Percentiles rank a stretch among this genome's conserved stretches.
These are phyloP conservation scores for Setipinna tenuifilis DNA, from an alignment of 2,797 vertebrate species.

Conservation along the genomic window DNA sequence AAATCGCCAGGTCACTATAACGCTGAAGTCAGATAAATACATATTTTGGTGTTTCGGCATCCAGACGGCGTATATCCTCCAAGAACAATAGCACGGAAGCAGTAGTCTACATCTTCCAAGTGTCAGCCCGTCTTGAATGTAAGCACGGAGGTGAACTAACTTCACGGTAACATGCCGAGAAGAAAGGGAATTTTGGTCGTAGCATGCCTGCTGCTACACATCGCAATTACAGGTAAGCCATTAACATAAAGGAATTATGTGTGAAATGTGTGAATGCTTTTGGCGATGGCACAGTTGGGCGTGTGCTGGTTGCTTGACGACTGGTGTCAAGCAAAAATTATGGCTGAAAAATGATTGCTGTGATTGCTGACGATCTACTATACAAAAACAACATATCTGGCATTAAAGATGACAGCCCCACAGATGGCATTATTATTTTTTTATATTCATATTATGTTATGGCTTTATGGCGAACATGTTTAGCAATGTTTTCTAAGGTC, in stretches of 20 bases:
- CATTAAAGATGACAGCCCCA: background rate
- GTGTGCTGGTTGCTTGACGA: slow-evolving; percentile 15
- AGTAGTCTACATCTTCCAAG: background rate
- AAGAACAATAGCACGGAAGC: background rate
- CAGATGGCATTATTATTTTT: background rate
- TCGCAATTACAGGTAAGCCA: slow-evolving; percentile 2
- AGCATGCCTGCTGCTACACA: slow-evolving; percentile 2
- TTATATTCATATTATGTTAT: background rate
- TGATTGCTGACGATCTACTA: background rate
- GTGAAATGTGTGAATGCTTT: background rate
- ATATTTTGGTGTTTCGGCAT: background rate
- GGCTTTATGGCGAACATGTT: background rate
- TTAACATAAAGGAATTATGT: background rate
- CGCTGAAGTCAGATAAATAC: background rate
- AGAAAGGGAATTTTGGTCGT: background rate
- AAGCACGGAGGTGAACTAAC: background rate
- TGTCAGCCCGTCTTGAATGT: slow-evolving; percentile 20
- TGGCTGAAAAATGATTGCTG: slow-evolving; percentile 5
- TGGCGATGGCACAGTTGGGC: background rate
- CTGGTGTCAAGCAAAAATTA: background rate
- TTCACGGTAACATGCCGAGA: slow-evolving; percentile 26
- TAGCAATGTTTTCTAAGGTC: background rate
- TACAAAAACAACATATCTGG: background rate
- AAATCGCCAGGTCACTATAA: background rate
- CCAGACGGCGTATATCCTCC: too few relatives aligned